phyloP scores from a whole-genome alignment of 2,113 vertebrate genomes.

The Agelaius tricolor region DNA sequence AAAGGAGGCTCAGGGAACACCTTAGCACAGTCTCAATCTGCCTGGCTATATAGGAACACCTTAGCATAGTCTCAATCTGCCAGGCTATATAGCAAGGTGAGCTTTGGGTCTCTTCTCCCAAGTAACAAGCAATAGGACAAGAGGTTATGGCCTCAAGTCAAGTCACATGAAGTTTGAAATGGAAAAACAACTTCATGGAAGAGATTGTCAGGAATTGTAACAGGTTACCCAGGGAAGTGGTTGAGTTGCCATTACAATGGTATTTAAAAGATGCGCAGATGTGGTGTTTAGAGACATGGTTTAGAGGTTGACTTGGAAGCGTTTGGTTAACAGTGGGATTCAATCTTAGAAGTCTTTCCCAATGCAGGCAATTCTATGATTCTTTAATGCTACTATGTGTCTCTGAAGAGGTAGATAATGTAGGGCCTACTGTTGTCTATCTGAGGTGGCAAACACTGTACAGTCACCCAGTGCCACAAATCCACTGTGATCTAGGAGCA shows the following conservation, averaged over 20 bases:
- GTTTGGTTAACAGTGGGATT: not conserved
- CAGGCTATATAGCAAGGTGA: not conserved
- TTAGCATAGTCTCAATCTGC: not conserved
- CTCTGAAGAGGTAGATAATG: not conserved
- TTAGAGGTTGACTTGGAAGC: not conserved
- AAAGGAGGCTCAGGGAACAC: not conserved
- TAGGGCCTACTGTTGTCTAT: fast-evolving
- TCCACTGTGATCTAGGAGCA: not conserved
- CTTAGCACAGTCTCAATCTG: not conserved
- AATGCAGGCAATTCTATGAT: not conserved
- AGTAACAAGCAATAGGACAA: not conserved
- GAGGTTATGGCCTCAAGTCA: not conserved
- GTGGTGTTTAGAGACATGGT: fast-evolving
- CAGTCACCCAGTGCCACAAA: not conserved
- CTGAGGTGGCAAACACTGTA: not conserved
- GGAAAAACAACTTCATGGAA: not conserved
- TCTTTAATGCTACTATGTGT: not conserved
- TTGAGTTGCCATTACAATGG: fast-evolving
- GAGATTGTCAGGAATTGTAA: not conserved
- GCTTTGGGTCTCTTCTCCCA: not conserved
- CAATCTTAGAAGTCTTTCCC: not conserved
- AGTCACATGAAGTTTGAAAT: not conserved
- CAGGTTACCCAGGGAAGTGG: not conserved
- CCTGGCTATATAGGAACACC: not conserved
- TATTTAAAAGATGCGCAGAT: not conserved